phyloP scores from a whole-genome alignment of 2,797 vertebrate species.

The Melopsittacus undulatus region DNA sequence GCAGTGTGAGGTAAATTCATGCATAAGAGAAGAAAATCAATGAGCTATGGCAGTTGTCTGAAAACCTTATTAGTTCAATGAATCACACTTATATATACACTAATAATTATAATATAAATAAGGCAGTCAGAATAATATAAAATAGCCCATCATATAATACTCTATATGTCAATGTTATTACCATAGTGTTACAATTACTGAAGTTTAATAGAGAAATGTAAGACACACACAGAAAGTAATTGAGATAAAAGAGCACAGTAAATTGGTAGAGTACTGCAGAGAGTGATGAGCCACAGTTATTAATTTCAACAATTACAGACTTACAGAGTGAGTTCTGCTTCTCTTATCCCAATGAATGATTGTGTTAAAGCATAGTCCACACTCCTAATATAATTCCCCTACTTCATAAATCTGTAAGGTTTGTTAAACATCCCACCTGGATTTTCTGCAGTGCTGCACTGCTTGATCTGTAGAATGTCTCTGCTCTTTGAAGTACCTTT shows the following conservation, averaged over 20 bases:
- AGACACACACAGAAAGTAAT: conserved; percentile 40
- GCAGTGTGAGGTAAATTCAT: neutral
- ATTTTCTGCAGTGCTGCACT: neutral
- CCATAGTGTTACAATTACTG: conserved; percentile 37
- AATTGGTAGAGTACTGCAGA: conserved; percentile 14
- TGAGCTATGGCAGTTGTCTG: conserved; percentile 32
- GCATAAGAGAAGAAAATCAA: conserved; percentile 9
- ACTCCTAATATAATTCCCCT: neutral
- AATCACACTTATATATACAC: conserved; percentile 50
- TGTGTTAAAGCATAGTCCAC: neutral
- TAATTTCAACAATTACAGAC: conserved; percentile 38
- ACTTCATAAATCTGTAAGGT: neutral
- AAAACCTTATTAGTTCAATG: conserved; percentile 61
- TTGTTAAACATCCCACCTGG: neutral
- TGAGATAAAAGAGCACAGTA: conserved; percentile 56
- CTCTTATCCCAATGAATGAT: neutral
- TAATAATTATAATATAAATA: conserved; percentile 64
- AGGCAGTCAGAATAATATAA: conserved; percentile 46
- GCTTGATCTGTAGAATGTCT: neutral
- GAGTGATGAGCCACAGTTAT: conserved; percentile 21
- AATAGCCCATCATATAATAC: conserved; percentile 46
- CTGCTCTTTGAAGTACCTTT: neutral
- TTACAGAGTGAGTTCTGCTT: conserved; percentile 26
- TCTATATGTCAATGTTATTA: conserved; percentile 57
- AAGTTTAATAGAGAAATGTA: conserved; percentile 62